phyloP scores from a whole-genome alignment of 2,888 invertebrate species.

The Allygus modestus region DNA sequence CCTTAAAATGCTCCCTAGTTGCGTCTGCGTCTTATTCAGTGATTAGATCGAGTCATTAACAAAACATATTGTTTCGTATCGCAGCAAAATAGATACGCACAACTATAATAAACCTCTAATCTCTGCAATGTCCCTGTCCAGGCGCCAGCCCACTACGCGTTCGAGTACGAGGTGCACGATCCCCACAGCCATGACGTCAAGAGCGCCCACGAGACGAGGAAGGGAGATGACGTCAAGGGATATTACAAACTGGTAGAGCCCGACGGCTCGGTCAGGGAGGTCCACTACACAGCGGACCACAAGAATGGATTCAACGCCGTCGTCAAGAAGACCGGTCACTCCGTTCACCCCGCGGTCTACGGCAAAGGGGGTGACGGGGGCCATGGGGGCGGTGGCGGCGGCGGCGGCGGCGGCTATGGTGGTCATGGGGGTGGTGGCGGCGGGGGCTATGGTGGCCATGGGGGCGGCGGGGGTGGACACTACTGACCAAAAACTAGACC shows the following conservation, averaged over 20 bases:
- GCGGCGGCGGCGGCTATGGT: constrained; percentile 61
- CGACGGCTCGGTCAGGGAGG: constrained; percentile 68
- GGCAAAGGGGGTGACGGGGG: constrained; percentile 65
- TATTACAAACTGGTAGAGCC: constrained; percentile 73
- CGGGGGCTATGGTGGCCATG: constrained; percentile 51
- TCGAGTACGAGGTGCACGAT: constrained; percentile 75
- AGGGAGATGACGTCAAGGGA: constrained; percentile 75
- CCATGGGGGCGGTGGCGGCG: constrained; percentile 50
- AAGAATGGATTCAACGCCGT: constrained; percentile 71
- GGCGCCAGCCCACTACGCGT: constrained; percentile 75
- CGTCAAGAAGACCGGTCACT: constrained; percentile 69
- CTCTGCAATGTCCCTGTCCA: constrained; percentile 65
- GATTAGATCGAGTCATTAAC: too few relatives aligned
- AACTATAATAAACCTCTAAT: too few relatives aligned
- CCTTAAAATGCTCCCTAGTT: too few relatives aligned
- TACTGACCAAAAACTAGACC: not conserved
- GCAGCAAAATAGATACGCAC: too few relatives aligned
- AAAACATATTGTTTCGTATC: too few relatives aligned
- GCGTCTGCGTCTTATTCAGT: too few relatives aligned
- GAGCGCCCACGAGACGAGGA: constrained; percentile 74
- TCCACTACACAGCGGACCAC: constrained; percentile 70
- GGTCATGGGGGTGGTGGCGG: constrained; percentile 64
- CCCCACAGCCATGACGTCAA: constrained; percentile 75
- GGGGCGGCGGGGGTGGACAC: constrained; percentile 61
- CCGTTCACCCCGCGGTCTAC: constrained; percentile 66